Conservation (phyloP, 2,113 vertebrate species). For the Azemiops feae region DNA sequence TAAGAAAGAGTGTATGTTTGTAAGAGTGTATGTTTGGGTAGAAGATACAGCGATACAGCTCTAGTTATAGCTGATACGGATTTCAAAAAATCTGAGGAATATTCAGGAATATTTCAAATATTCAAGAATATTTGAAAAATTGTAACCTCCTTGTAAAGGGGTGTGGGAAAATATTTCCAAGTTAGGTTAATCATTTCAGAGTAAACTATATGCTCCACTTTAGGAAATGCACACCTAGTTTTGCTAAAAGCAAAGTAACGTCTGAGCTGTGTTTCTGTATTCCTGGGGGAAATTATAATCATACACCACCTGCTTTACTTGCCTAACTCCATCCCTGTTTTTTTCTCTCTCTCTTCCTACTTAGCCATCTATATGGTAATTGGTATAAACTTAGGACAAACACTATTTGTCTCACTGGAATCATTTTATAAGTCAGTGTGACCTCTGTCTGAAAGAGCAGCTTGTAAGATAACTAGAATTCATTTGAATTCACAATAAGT, state of each 20-base stretch:
- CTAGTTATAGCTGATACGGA: neutral
- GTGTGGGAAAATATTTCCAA: neutral
- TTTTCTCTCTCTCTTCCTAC: neutral
- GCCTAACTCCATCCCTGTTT: neutral
- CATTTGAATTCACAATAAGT: neutral
- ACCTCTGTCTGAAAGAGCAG: neutral
- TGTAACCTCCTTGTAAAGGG: neutral
- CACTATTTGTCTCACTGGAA: neutral
- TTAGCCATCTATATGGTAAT: neutral
- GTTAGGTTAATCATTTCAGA: neutral
- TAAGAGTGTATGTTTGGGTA: neutral
- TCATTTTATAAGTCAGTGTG: neutral
- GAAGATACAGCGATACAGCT: neutral
- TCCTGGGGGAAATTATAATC: neutral
- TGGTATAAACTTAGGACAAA: neutral
- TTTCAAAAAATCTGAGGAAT: neutral
- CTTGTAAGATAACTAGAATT: neutral
- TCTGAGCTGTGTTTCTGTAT: neutral
- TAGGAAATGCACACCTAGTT: neutral
- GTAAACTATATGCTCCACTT: neutral
- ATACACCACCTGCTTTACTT: neutral
- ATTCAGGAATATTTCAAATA: no score
- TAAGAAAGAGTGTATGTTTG: neutral
- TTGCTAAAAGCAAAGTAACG: neutral
- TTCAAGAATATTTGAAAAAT: neutral